phyloP scores from a whole-genome alignment of 2,113 vertebrate species.

The Tyrannus savana region DNA sequence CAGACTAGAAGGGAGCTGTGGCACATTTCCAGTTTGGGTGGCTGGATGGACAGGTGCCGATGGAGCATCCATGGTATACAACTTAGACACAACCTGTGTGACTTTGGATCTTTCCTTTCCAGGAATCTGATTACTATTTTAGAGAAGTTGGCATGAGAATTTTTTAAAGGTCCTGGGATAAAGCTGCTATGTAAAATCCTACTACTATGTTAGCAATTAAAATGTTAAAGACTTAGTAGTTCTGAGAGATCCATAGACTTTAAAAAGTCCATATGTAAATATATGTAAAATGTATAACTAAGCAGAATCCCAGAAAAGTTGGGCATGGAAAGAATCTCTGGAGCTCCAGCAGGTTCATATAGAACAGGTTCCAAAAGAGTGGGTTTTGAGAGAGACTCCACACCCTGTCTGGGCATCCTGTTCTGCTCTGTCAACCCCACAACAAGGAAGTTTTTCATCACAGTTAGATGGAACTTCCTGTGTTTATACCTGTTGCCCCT shows the following conservation, averaged over 20 bases:
- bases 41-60: not conserved
- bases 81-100: not conserved
- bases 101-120: not conserved
- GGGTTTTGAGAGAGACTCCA: not conserved
- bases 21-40: not conserved
- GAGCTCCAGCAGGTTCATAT: not conserved
- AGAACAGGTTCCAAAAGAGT: not conserved
- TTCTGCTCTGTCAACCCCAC: not conserved
- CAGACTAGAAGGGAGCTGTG: not conserved
- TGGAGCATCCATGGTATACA: rapidly evolving
- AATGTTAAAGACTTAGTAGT: not conserved
- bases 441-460: not conserved
- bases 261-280: not conserved
- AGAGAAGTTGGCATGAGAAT: not conserved
- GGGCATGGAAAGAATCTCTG: not conserved
- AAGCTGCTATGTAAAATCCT: not conserved
- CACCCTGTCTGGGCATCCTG: not conserved
- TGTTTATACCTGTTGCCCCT: not conserved
- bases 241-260: not conserved
- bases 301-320: not conserved
- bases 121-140: not conserved
- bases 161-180: not conserved
- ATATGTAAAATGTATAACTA: not conserved
- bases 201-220: not conserved
- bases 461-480: not conserved